Conservation (phyloP, 1,140 invertebrate genomes). For the Drosophila melanogaster region Release_6_plus_ISO1_MT NC_004354.4:16537501-16538000, state of each 20-base stretch:
- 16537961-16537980: not conserved
- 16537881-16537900: not conserved
- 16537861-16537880: not conserved
- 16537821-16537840: not conserved
- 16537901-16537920: not conserved
- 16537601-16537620: no score
- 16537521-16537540: not conserved
- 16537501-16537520: no score
- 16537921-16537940: constrained; percentile 37
- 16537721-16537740: constrained; percentile 72
- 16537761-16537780: constrained; percentile 56
- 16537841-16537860: not conserved
- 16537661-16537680: no score
- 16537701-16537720: constrained; percentile 7
- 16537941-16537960: constrained; percentile 22
- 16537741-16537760: constrained; percentile 80
- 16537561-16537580: no score
- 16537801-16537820: constrained; percentile 6
- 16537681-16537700: not conserved
- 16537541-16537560: no score
- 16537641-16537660: no score
- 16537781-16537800: constrained; percentile 47
- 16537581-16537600: no score
- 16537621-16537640: no score
- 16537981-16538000: not conserved